These are phyloP conservation scores for Xestia rhomboidea DNA, from an alignment of 2,888 invertebrate species.

Conservation along the genomic window DNA sequence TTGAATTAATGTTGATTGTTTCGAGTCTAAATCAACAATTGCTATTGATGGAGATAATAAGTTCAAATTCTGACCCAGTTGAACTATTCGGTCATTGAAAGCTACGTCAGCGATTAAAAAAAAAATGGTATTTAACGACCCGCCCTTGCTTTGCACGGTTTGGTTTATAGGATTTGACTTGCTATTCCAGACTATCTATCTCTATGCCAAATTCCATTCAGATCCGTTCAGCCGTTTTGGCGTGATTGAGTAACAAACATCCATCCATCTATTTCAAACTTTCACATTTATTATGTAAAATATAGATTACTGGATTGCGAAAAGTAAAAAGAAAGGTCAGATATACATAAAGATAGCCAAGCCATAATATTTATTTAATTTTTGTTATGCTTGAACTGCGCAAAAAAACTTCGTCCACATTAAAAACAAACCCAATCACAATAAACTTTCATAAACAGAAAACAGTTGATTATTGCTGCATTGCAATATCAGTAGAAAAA, in stretches of 20 bases:
- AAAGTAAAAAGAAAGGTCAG: slow-evolving; percentile 1
- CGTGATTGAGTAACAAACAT: too few relatives aligned
- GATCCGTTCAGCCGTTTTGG: too few relatives aligned
- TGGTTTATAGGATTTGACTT: too few relatives aligned
- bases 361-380: slow-evolving; percentile 13
- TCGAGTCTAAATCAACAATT: too few relatives aligned
- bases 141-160: not conserved
- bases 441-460: slow-evolving; percentile 12
- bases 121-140: not conserved
- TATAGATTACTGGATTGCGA: too few relatives aligned
- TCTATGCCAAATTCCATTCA: too few relatives aligned
- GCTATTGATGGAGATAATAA: too few relatives aligned
- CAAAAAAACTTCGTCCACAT: not conserved
- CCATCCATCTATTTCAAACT: too few relatives aligned
- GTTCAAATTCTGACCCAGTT: not conserved
- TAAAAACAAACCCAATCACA: not conserved
- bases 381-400: not conserved
- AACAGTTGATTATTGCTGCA: slow-evolving; percentile 42
- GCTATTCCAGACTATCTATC: too few relatives aligned
- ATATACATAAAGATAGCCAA: not conserved
- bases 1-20: not conserved
- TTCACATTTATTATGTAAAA: too few relatives aligned
- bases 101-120: not conserved
- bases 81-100: slow-evolving; percentile 12
- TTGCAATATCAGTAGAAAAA: slow-evolving; percentile 24